Conservation (phyloP, 2,113 vertebrate genomes). For the Cichladusa arquata region DNA sequence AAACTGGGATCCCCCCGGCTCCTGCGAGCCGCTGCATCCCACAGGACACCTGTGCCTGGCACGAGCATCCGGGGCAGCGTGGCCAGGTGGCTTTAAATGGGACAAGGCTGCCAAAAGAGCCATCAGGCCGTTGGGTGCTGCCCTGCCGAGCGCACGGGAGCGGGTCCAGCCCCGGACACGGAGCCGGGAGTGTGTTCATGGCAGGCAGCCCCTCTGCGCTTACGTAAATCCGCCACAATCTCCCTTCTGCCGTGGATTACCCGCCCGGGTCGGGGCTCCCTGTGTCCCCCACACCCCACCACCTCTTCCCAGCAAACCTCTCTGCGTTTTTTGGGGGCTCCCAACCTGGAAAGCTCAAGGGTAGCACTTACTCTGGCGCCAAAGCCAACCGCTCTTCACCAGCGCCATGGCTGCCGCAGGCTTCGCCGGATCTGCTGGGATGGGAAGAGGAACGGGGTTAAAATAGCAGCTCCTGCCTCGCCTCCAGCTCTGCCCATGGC, state of each 20-base stretch:
- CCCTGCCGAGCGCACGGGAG: neutral
- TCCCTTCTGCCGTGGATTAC: neutral
- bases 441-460: fast-evolving
- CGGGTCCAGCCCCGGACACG: neutral
- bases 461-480: neutral
- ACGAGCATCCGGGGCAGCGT: fast-evolving
- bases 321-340: fast-evolving
- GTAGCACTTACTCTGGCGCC: constrained; percentile 90
- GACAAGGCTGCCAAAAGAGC: neutral
- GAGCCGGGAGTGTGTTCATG: neutral
- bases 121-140: neutral
- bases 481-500: fast-evolving
- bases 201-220: neutral
- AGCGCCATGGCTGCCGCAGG: constrained; percentile 79
- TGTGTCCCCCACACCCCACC: fast-evolving
- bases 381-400: constrained; percentile 92
- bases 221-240: neutral
- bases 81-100: neutral
- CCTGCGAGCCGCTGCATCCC: fast-evolving
- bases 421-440: neutral
- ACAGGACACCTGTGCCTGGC: neutral
- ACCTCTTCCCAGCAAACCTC: neutral
- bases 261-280: fast-evolving
- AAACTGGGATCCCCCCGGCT: fast-evolving
- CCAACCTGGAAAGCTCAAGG: neutral